Evolutionary conservation across 2,113 vertebrate species (phyloP).

Genomic region (Sorex fumeus): DNA sequence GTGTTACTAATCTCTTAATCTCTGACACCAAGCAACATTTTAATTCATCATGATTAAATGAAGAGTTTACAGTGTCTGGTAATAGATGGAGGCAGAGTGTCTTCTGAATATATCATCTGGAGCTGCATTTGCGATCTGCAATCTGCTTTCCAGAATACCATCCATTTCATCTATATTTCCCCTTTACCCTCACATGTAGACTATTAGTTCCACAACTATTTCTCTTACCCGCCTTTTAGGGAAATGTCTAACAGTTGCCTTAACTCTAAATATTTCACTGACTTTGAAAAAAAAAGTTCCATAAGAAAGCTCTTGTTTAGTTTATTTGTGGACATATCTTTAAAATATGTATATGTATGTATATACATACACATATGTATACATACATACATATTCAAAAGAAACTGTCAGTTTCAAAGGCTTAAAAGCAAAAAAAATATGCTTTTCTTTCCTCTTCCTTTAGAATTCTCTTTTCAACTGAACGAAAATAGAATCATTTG

Average conservation of each 20-base stretch:
- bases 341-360: background rate
- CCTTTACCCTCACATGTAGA: background rate
- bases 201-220: slow-evolving; percentile 48
- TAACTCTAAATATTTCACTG: slow-evolving; percentile 35
- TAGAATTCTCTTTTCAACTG: background rate
- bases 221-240: slow-evolving; percentile 9
- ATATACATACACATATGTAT: no score
- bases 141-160: slow-evolving; percentile 5
- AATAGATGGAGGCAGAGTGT: background rate
- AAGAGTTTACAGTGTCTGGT: background rate
- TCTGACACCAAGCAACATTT: background rate
- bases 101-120: background rate
- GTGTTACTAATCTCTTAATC: no score
- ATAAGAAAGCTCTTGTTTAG: slow-evolving; percentile 27
- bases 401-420: slow-evolving; percentile 56
- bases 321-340: background rate
- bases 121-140: background rate
- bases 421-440: slow-evolving; percentile 33
- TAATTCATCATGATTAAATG: background rate
- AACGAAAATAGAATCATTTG: slow-evolving; percentile 46
- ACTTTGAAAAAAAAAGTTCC: slow-evolving; percentile 33
- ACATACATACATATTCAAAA: background rate
- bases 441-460: background rate
- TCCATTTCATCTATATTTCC: background rate
- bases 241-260: slow-evolving; percentile 43